Evolutionary conservation across 2,888 invertebrate species (phyloP).

Genomic region (Acanthococcus lagerstroemiae): DNA sequence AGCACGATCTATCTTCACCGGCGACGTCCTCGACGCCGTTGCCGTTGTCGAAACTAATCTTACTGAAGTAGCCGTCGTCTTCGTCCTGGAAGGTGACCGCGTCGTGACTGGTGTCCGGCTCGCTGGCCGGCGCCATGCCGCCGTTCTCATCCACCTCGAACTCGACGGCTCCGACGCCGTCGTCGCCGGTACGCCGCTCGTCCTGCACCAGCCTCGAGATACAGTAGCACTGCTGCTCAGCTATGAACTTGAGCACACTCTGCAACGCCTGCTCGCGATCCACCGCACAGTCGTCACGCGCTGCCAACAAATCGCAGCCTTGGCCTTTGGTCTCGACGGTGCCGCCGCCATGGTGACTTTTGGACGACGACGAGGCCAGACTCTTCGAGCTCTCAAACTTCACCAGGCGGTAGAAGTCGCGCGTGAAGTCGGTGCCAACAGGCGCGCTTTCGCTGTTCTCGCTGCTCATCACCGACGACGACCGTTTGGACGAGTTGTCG

Average conservation of each 20-base stretch:
- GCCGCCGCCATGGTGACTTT: conserved; percentile 30
- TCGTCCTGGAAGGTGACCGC: conserved; percentile 25
- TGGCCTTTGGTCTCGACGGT: conserved; percentile 1
- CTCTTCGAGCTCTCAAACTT: conserved; percentile 73
- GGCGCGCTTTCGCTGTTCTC: conserved; percentile 44
- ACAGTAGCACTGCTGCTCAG: conserved; percentile 64
- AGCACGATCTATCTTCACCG: neutral
- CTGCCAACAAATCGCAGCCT: conserved; percentile 15
- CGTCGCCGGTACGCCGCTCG: conserved; percentile 38
- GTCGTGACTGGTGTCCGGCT: conserved; percentile 2
- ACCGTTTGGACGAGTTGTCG: conserved; percentile 53
- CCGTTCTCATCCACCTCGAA: conserved; percentile 34
- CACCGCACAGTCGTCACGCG: conserved; percentile 38
- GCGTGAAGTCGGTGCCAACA: conserved; percentile 62
- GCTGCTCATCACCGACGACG: conserved; percentile 43
- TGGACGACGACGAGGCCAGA: conserved; percentile 42
- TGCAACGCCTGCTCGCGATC: conserved; percentile 61
- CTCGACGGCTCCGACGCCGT: too few species aligned
- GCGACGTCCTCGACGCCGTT: neutral
- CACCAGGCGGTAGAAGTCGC: conserved; percentile 69
- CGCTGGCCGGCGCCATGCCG: neutral
- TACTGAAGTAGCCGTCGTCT: conserved; percentile 21
- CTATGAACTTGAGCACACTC: conserved; percentile 63
- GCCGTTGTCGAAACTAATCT: conserved; percentile 20
- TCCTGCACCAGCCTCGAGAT: conserved; percentile 51